Percentiles rank a stretch among this genome's conserved stretches.
These are phyloP conservation scores for Noctilio leporinus DNA, from an alignment of 2,113 vertebrate genomes.

Conservation along the genomic window DNA sequence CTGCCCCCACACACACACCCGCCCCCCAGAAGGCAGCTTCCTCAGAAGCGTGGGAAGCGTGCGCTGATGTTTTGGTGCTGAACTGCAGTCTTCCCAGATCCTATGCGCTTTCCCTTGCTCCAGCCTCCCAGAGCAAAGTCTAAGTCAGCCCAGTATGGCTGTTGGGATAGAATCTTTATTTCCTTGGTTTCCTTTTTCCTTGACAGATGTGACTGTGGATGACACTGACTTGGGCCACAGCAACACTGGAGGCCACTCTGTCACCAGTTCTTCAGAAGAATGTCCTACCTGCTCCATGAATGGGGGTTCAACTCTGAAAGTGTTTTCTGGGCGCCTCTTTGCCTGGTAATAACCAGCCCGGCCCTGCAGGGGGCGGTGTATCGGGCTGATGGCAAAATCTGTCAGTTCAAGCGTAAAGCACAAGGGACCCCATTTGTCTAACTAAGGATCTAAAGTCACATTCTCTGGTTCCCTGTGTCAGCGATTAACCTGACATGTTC, in stretches of 20 bases:
- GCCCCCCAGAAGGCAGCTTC: not conserved
- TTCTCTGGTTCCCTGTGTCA: not conserved
- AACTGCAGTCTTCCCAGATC: not conserved
- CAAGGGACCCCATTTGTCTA: not conserved
- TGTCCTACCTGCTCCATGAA: not conserved
- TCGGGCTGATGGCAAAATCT: not conserved
- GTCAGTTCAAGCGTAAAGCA: not conserved
- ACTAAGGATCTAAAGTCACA: not conserved
- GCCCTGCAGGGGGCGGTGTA: not conserved
- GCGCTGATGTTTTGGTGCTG: not conserved
- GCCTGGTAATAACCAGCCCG: not conserved
- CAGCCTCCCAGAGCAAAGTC: not conserved
- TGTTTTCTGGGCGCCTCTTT: not conserved
- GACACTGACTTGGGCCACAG: not conserved
- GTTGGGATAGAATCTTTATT: not conserved
- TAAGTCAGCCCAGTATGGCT: not conserved
- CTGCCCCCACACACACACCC: accelerated
- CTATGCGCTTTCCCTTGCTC: not conserved
- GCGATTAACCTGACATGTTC: not conserved
- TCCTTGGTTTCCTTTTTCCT: not conserved
- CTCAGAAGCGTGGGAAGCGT: accelerated
- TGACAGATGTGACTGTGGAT: not conserved
- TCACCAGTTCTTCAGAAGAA: not conserved
- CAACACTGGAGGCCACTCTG: too few relatives aligned
- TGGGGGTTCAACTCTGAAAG: not conserved